A percentile compares a stretch with the other conserved stretches of the same genome.
These are phyloP conservation scores for Uropetala carovei DNA, from an alignment of 2,888 invertebrate species.

Conservation along the genomic window DNA sequence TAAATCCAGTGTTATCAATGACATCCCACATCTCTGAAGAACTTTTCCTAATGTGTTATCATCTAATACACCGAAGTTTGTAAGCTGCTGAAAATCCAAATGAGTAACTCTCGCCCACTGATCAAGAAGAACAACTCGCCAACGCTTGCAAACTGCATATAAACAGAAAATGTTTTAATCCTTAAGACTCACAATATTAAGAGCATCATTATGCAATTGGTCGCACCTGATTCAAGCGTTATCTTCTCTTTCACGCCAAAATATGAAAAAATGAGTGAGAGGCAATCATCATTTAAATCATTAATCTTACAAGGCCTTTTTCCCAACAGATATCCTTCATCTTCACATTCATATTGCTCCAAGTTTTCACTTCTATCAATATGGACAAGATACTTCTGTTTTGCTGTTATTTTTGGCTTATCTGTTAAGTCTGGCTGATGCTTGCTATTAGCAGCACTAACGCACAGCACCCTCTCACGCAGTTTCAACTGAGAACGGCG, in stretches of 20 bases:
- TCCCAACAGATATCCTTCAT: conserved; percentile 30
- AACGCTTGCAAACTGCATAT: conserved; percentile 39
- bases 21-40: conserved; percentile 44
- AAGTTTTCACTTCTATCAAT: not conserved
- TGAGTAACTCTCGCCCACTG: conserved; percentile 31
- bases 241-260: conserved; percentile 32
- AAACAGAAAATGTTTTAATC: not conserved
- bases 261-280: conserved; percentile 10
- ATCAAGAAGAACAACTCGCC: conserved; percentile 34
- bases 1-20: not conserved
- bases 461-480: not conserved
- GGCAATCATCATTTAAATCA: conserved; percentile 54
- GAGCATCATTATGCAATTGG: not conserved
- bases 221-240: conserved; percentile 25
- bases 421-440: conserved; percentile 31
- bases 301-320: conserved; percentile 39
- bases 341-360: conserved; percentile 20
- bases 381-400: not conserved
- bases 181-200: too few relatives aligned
- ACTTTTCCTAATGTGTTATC: conserved; percentile 8
- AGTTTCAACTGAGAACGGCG: conserved; percentile 34
- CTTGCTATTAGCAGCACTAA: conserved; percentile 39
- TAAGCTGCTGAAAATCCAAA: not conserved
- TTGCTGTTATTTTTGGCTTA: not conserved
- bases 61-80: not conserved